Evolutionary conservation across 2,888 invertebrate genomes (phyloP).

Genomic region (Kuschelorhynchus macadamiae): DNA sequence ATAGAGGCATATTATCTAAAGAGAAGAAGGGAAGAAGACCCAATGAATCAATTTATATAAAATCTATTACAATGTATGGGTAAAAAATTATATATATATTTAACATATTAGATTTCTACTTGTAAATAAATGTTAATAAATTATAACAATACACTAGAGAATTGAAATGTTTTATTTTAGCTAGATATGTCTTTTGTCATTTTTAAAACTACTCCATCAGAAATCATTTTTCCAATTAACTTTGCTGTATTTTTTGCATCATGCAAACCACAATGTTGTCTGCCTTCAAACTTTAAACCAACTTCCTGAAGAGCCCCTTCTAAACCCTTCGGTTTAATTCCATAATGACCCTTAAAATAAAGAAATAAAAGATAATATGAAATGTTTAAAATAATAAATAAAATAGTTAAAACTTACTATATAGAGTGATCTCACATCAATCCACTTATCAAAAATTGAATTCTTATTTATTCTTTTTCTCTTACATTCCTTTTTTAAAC

Average conservation of each 20-base stretch:
- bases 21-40: slow-evolving; percentile 88
- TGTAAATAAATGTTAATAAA: too few species aligned
- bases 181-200: slow-evolving; percentile 60
- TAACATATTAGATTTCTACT: too few species aligned
- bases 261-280: slow-evolving; percentile 74
- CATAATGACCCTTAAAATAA: slow-evolving; percentile 70
- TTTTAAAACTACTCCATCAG: slow-evolving; percentile 72
- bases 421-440: slow-evolving; percentile 73
- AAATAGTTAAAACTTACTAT: slow-evolving; percentile 56
- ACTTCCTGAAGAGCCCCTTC: slow-evolving; percentile 73
- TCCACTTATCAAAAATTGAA: slow-evolving; percentile 72
- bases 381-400: neutral
- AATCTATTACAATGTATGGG: neutral
- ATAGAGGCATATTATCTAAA: slow-evolving; percentile 95
- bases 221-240: slow-evolving; percentile 72
- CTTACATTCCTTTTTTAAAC: slow-evolving; percentile 73
- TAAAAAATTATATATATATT: too few species aligned
- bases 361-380: slow-evolving; percentile 9
- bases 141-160: too few species aligned
- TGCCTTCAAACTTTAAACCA: slow-evolving; percentile 73
- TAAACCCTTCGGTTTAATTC: slow-evolving; percentile 70
- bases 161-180: neutral
- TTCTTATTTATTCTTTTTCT: slow-evolving; percentile 73
- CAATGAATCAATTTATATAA: slow-evolving; percentile 82
- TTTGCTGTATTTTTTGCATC: slow-evolving; percentile 76